Conservation (phyloP, 2,888 invertebrate genomes). For the Cabera pusaria region DNA sequence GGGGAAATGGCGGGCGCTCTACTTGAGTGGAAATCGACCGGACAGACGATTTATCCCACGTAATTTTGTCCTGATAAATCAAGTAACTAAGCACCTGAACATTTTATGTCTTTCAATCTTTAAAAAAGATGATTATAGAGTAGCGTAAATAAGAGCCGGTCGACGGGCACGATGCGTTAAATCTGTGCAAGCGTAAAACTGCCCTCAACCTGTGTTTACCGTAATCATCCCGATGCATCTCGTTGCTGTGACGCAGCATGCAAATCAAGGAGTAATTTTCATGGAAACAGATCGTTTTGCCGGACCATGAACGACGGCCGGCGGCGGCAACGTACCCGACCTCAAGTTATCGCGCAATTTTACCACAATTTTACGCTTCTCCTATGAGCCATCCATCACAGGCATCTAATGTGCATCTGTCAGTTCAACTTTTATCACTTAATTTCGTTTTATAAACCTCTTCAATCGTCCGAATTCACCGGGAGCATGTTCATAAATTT, state of each 20-base stretch:
- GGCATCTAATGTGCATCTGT: slow-evolving; percentile 36
- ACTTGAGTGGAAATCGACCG: slow-evolving; percentile 12
- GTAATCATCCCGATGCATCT: slow-evolving; percentile 41
- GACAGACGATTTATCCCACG: slow-evolving; percentile 19
- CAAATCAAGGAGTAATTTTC: slow-evolving; percentile 55
- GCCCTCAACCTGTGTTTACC: slow-evolving; percentile 32
- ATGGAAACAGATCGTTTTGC: slow-evolving; percentile 47
- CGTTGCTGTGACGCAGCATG: slow-evolving; percentile 44
- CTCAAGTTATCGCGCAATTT: slow-evolving; percentile 54
- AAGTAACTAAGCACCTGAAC: slow-evolving; percentile 24
- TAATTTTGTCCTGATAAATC: slow-evolving; percentile 22
- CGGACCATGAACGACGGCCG: slow-evolving; percentile 48
- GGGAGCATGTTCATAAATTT: slow-evolving; percentile 52
- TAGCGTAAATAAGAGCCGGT: slow-evolving; percentile 9
- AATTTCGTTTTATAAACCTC: slow-evolving; percentile 43
- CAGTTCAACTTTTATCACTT: slow-evolving; percentile 45
- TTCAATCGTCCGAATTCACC: slow-evolving; percentile 40
- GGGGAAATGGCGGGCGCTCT: slow-evolving; percentile 47
- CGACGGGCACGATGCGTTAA: slow-evolving; percentile 29
- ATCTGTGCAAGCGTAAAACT: slow-evolving; percentile 38
- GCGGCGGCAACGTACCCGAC: slow-evolving; percentile 39
- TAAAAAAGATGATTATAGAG: slow-evolving; percentile 29
- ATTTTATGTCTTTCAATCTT: slow-evolving; percentile 23
- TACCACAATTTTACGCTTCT: slow-evolving; percentile 53
- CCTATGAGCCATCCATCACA: slow-evolving; percentile 51